Percentiles rank a stretch among this genome's conserved stretches.
Conservation (phyloP, 92 coral and sea anemone species). For the Bergia sp. region DNA sequence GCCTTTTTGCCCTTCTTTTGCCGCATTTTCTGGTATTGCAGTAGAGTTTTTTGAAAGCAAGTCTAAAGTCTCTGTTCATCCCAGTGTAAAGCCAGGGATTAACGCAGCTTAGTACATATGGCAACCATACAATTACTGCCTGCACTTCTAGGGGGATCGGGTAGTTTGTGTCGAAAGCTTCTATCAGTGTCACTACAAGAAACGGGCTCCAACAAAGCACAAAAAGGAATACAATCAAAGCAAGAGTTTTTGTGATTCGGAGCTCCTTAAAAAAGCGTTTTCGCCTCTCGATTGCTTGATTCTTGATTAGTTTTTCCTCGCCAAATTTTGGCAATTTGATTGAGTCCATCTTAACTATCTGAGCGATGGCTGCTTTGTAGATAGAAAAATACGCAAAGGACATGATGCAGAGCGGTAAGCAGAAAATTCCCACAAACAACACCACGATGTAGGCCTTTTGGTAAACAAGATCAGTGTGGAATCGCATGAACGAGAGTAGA, state of each 20-base stretch:
- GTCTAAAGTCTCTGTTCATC: constrained; percentile 81
- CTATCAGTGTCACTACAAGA: constrained; percentile 67
- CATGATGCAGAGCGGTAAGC: constrained; percentile 76
- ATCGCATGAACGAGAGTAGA: constrained; percentile 72
- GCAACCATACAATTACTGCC: constrained; percentile 64
- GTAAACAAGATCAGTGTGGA: constrained; percentile 47
- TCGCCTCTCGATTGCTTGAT: constrained; percentile 62
- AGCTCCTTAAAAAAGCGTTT: constrained; percentile 84
- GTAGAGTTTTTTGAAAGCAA: constrained; percentile 76
- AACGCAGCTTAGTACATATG: constrained; percentile 74
- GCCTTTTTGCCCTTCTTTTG: constrained; percentile 2
- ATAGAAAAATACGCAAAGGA: constrained; percentile 80
- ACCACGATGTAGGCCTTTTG: constrained; percentile 63
- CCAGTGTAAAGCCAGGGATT: constrained; percentile 90
- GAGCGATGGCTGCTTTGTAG: constrained; percentile 83
- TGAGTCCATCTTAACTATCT: constrained; percentile 77
- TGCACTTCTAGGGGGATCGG: constrained; percentile 52
- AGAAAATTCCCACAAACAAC: constrained; percentile 65
- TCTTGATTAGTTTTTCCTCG: constrained; percentile 36
- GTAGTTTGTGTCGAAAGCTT: constrained; percentile 55
- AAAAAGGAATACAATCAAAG: constrained; percentile 77
- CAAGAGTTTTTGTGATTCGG: constrained; percentile 81
- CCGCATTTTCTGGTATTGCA: constrained; percentile 45
- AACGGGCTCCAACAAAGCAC: constrained; percentile 84
- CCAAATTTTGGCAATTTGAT: constrained; percentile 39